Evolutionary conservation across 2,888 invertebrate genomes (phyloP), one percentile per base, ranked within the genome.

Genomic region (Sinopyrophorus schimmeli): DNA sequence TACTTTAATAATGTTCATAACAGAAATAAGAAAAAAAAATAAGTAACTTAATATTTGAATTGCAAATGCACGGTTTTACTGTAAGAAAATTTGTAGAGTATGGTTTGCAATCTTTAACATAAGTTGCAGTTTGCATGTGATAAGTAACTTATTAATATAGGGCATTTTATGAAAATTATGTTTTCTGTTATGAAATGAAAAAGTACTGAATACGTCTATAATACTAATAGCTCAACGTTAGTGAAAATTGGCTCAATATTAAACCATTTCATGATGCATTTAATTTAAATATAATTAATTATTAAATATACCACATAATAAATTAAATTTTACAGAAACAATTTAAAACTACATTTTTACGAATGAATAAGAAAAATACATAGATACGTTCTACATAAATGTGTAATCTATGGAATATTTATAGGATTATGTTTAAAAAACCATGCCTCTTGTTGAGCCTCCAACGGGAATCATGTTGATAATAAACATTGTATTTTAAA

Each of bases 401-500:
- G 66, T 68, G 66, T 68, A 63, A 63, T 64, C 59, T 63, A 61
- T 64, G 60, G 49, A 59, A 44, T 56, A 60, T 59, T 61, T 62
- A 61, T 63, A 62, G 60, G 56, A 58, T 60, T 58, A 58, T 55
- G 61, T 61, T 62, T 61, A 54, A 61, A 59, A 62, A 59, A 59
- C 65, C 65, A 66, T 68, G 68, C 54, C 61, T 65, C 69, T 68
- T 68, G 65, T 64, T 63, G 59, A 54, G 69, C 69, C 70, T 70
- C 69, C 68, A 65, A 61, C 66, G 63, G 65, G 69, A 67, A 66
- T 58, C 67, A 66, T 67, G 67, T 64, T 64, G 64, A 65, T 63
- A 63, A 67, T 66, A 68, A 67, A 67, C 58, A 59, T 62, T 68
- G 66, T 66, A 69, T 70, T 70, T 71, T 61, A 65, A 64, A 67